Base-by-base conservation (phyloP, 2,113 vertebrate genomes). In the Spheniscus mendiculus region DNA sequence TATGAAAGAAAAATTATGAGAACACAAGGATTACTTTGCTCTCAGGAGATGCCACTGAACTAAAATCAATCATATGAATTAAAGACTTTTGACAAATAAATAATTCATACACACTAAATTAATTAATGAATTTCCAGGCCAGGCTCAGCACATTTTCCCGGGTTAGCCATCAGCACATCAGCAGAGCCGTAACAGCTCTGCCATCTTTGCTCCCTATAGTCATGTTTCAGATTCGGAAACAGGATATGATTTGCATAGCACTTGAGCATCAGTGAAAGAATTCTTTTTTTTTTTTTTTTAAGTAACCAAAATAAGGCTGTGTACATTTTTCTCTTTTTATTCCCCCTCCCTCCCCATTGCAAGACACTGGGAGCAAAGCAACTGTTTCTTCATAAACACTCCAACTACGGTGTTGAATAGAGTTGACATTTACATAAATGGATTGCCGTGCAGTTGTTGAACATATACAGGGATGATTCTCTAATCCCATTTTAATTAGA, bases 401-500 rank as follows among this genome's bases (percentile, higher is more conserved):
- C 93, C 95, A 94, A 91, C 92, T 89, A 94, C 89, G 98, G 96
- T 97, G 94, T 98, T 98, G 98, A 99, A 98, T 96, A 98, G 94
- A 97, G 98, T 97, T 99, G 98, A 99, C 98, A 99, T 99, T 99
- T 99, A 98, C 98, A 97, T 98, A 99, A 99, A 99, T 97, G 98
- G 98, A 99, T 98, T 97, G 98, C 97, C 83, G 97, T 98, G 98
- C 97, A 98, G 99, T 99, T 99, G 98, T 99, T 97, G 98, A 99
- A 99, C 98, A 98, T 98, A 99, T 97, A 99, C 97, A 98, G 72
- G 98, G 97, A 99, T 98, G 98, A 98, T 98, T 98, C 98, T 98
- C 98, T 99, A 99, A 99, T 99, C 99, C 98, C 97, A 98, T 99
- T 99, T 99, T 99, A 99, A 99, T 99, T 99, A 99, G 99, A 99